These are phyloP conservation scores for Periphyllus acericola DNA, from an alignment of 2,888 invertebrate species.

Conservation along the genomic window DNA sequence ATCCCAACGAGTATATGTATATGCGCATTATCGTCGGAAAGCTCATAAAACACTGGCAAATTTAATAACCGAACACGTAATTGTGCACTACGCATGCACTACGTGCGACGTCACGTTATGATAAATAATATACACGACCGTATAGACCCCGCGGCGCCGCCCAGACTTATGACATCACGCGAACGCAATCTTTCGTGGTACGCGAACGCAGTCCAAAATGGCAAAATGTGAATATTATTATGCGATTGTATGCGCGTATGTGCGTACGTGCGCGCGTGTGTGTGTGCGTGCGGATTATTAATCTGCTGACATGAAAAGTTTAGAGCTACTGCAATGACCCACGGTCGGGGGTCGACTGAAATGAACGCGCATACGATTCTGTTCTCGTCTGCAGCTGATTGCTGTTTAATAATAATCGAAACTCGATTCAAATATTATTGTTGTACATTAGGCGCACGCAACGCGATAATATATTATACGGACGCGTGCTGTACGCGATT, in stretches of 20 bases:
- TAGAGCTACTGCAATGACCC: slow-evolving; percentile 9
- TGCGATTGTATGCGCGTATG: background rate
- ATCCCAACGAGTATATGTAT: background rate
- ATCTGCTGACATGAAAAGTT: slow-evolving; percentile 20
- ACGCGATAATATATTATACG: no score
- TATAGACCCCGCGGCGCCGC: background rate
- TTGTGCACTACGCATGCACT: background rate
- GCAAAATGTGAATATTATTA: slow-evolving; percentile 12
- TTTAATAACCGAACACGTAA: slow-evolving; percentile 22
- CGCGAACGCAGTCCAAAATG: background rate
- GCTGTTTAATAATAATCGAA: background rate
- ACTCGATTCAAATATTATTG: background rate
- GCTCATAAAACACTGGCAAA: slow-evolving; percentile 26
- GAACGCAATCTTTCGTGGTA: background rate
- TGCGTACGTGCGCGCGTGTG: background rate
- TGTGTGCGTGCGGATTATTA: background rate
- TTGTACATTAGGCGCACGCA: background rate
- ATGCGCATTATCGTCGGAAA: background rate
- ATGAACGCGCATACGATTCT: background rate
- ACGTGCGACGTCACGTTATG: no score
- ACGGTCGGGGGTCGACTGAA: slow-evolving; percentile 18
- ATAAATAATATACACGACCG: background rate
- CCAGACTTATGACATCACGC: background rate
- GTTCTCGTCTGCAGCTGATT: background rate
- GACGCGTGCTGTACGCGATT: no score